These are phyloP conservation scores for Lethocerus indicus DNA, from an alignment of 1,140 invertebrate species.

Conservation along the genomic window DNA sequence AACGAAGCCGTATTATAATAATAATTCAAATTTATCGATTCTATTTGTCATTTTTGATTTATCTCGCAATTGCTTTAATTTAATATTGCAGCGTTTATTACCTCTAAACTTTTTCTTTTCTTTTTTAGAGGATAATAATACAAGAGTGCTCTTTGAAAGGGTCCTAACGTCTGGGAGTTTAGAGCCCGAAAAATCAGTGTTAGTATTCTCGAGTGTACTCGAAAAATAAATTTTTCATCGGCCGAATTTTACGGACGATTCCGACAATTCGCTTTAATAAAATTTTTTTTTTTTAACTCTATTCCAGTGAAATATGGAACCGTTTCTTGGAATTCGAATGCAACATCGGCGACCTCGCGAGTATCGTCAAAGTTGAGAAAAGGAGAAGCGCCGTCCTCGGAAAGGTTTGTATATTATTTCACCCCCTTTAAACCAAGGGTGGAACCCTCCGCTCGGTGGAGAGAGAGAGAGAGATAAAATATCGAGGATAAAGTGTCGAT, in stretches of 20 bases:
- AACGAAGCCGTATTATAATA: too few species aligned
- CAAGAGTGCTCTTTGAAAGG: slow-evolving; percentile 90
- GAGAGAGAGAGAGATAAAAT: too few species aligned
- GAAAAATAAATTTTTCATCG: too few species aligned
- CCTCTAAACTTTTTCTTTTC: slow-evolving; percentile 2
- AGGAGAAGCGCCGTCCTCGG: slow-evolving; percentile 76
- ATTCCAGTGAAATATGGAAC: slow-evolving; percentile 90
- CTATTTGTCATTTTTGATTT: too few species aligned
- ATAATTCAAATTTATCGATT: too few species aligned
- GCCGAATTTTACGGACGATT: too few species aligned
- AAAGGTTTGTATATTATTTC: slow-evolving; percentile 45
- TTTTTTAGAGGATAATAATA: slow-evolving; percentile 90
- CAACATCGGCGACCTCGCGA: slow-evolving; percentile 93
- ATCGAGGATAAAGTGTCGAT: too few species aligned
- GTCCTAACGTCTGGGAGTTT: slow-evolving; percentile 87
- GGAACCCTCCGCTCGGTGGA: too few species aligned
- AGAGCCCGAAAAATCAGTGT: slow-evolving; percentile 82
- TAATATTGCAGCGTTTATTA: background rate
- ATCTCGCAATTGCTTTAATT: background rate
- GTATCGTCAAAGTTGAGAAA: slow-evolving; percentile 95
- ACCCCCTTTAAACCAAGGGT: too few species aligned
- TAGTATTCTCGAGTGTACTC: slow-evolving; percentile 33
- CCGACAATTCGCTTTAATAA: too few species aligned
- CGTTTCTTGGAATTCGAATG: slow-evolving; percentile 96
- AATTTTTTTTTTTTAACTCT: slow-evolving; percentile 8